Conservation (phyloP, 1,140 invertebrate species). For the Pseudomyrmex cubaensis region DNA sequence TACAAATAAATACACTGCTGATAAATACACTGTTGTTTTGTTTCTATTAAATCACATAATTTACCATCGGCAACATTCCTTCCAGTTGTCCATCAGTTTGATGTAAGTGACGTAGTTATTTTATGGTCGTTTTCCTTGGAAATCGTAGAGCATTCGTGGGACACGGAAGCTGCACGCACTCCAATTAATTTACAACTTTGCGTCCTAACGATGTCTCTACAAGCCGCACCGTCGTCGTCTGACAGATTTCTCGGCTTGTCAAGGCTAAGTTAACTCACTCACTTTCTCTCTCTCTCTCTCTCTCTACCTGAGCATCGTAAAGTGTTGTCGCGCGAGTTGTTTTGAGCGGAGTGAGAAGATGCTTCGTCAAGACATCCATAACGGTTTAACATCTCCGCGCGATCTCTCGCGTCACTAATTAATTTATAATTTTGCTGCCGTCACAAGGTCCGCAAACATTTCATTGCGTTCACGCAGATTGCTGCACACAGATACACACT, state of each 20-base stretch:
- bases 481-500: neutral
- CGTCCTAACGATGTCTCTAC: conserved; percentile 41
- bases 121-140: conserved; percentile 25
- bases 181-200: conserved; percentile 59
- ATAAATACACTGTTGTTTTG: neutral
- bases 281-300: too few relatives aligned
- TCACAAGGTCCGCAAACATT: conserved; percentile 29
- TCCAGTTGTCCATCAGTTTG: neutral
- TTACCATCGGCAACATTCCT: neutral
- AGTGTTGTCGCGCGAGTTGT: conserved; percentile 14
- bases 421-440: conserved; percentile 43
- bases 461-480: conserved; percentile 6
- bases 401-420: conserved; percentile 31
- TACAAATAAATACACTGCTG: neutral
- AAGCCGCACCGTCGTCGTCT: conserved; percentile 19
- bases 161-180: conserved; percentile 33
- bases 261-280: conserved; percentile 26
- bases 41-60: neutral
- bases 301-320: neutral
- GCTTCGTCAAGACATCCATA: conserved; percentile 44
- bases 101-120: conserved; percentile 9
- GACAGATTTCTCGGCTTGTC: conserved; percentile 55
- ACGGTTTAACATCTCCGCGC: conserved; percentile 24
- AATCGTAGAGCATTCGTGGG: neutral
- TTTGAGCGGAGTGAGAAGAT: conserved; percentile 26